phyloP scores from a whole-genome alignment of 2,888 invertebrate genomes.

The Macropis europaea region DNA sequence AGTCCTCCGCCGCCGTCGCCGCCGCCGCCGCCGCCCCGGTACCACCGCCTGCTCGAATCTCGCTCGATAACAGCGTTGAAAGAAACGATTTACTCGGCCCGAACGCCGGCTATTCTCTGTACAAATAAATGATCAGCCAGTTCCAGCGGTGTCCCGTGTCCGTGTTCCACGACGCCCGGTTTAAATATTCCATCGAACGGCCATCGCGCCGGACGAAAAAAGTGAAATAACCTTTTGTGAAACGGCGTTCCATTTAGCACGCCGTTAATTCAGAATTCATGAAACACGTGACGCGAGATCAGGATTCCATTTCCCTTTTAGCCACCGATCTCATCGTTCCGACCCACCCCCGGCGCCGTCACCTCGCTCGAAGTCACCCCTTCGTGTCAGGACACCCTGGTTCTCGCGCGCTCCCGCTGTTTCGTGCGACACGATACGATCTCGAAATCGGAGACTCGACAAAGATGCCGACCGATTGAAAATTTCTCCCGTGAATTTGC shows the following conservation, averaged over 20 bases:
- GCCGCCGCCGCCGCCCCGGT: too few relatives aligned
- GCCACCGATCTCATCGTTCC: slow-evolving; percentile 3
- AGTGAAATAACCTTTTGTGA: slow-evolving; percentile 16
- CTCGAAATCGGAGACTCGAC: background rate
- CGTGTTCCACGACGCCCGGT: background rate
- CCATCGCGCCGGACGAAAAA: slow-evolving; percentile 1
- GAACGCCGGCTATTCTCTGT: slow-evolving; percentile 3
- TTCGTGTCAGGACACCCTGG: background rate
- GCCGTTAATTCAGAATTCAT: slow-evolving; percentile 50
- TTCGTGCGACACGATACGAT: slow-evolving; percentile 2
- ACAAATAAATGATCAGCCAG: slow-evolving; percentile 35
- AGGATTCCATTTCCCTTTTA: slow-evolving; percentile 37
- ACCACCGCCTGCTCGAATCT: too few relatives aligned
- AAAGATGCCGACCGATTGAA: background rate
- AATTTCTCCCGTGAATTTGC: too few relatives aligned
- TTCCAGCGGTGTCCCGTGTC: background rate
- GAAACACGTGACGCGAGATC: slow-evolving; percentile 40
- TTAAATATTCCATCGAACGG: slow-evolving; percentile 46
- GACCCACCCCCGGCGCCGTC: background rate
- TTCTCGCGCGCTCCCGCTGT: background rate
- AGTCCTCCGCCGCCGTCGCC: too few relatives aligned
- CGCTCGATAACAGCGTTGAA: background rate
- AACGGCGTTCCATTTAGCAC: slow-evolving; percentile 18
- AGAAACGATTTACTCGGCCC: background rate
- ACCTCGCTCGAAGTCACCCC: too few relatives aligned